These are phyloP conservation scores for Pelosia muscerda DNA, from an alignment of 2,888 invertebrate species.

Conservation along the genomic window DNA sequence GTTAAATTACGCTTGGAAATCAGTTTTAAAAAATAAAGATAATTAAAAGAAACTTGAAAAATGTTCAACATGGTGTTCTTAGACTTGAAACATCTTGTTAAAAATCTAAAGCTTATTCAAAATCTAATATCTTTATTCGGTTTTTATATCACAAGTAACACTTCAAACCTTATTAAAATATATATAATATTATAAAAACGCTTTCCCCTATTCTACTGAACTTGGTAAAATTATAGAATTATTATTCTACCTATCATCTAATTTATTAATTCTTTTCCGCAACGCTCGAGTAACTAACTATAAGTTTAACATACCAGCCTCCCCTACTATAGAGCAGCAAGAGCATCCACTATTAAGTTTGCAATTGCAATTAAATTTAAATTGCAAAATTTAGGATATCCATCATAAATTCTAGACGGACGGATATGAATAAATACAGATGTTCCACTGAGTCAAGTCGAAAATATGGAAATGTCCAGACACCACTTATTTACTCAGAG, in stretches of 20 bases:
- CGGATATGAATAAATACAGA: slow-evolving; percentile 24
- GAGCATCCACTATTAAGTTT: neutral
- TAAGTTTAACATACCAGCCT: no score
- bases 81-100: neutral
- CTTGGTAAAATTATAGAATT: no score
- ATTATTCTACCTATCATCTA: no score
- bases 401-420: slow-evolving; percentile 6
- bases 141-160: neutral
- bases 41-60: slow-evolving; percentile 38
- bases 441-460: slow-evolving; percentile 22
- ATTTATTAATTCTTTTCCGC: no score
- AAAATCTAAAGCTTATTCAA: no score
- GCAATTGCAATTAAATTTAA: neutral
- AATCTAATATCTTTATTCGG: no score
- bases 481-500: slow-evolving; percentile 47
- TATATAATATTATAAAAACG: no score
- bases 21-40: slow-evolving; percentile 36
- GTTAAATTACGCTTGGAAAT: slow-evolving; percentile 35
- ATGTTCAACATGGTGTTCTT: slow-evolving; percentile 10
- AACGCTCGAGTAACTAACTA: no score
- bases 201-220: no score
- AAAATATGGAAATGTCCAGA: slow-evolving; percentile 30
- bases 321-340: neutral
- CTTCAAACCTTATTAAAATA: no score
- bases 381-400: neutral